Conservation (phyloP, 2,888 invertebrate species). For the Acleris holmiana region DNA sequence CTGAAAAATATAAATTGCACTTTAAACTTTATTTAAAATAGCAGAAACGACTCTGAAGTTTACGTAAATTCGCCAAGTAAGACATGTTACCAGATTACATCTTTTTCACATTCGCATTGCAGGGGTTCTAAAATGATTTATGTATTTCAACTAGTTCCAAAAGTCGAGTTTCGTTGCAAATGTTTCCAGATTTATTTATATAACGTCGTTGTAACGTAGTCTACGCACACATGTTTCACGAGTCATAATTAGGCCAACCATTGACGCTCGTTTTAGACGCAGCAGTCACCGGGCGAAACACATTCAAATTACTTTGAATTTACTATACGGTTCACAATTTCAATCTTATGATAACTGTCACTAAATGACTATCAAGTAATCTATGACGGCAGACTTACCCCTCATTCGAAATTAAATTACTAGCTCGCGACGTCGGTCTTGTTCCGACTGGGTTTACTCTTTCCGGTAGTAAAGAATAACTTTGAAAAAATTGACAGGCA, state of each 20-base stretch:
- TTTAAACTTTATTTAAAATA: conserved; percentile 1
- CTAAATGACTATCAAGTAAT: conserved; percentile 52
- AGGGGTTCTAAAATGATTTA: conserved; percentile 41
- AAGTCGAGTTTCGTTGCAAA: conserved; percentile 58
- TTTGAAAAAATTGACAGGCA: conserved; percentile 93
- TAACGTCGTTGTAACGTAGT: conserved; percentile 51
- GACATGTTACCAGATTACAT: neutral
- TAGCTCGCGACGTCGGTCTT: conserved; percentile 86
- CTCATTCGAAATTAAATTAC: conserved; percentile 72
- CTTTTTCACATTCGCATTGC: conserved; percentile 50
- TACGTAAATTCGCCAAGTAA: neutral
- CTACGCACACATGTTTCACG: conserved; percentile 63
- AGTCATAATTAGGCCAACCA: conserved; percentile 81
- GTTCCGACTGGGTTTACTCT: conserved; percentile 88
- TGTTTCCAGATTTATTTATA: conserved; percentile 76
- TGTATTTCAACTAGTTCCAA: conserved; percentile 57
- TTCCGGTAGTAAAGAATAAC: conserved; percentile 91
- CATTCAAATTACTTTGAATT: conserved; percentile 57
- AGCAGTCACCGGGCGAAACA: conserved; percentile 74
- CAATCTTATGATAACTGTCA: conserved; percentile 66
- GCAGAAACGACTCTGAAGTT: neutral
- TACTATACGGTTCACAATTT: conserved; percentile 65
- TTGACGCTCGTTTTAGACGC: conserved; percentile 81
- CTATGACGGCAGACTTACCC: conserved; percentile 67
- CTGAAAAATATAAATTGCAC: conserved; percentile 80